These are phyloP conservation scores for Metacarcinus magister DNA, from an alignment of 2,888 invertebrate species.

Conservation along the genomic window DNA sequence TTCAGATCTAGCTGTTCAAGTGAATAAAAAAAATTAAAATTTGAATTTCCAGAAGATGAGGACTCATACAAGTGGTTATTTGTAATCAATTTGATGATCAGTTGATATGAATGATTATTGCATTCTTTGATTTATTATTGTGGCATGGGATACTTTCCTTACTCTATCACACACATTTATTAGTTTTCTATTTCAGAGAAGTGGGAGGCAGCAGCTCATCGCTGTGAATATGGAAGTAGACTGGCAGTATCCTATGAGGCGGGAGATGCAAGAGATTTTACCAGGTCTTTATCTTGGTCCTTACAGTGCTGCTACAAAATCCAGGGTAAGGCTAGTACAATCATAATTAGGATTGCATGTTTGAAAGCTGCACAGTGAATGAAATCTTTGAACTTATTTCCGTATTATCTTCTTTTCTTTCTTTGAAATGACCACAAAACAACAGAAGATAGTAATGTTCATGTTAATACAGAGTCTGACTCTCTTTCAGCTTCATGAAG, in stretches of 20 bases:
- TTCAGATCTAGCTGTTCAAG: too few species aligned
- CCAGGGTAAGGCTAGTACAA: conserved; percentile 84
- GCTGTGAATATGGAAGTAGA: conserved; percentile 74
- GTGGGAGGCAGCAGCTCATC: background rate
- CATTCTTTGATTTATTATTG: too few species aligned
- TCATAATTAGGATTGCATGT: background rate
- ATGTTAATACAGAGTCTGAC: too few species aligned
- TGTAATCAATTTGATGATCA: too few species aligned
- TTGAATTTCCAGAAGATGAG: too few species aligned
- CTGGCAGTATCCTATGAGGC: conserved; percentile 85
- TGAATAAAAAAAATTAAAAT: too few species aligned
- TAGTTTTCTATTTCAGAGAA: background rate
- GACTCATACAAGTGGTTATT: too few species aligned
- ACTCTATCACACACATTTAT: background rate
- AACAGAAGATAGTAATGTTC: too few species aligned
- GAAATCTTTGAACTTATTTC: too few species aligned
- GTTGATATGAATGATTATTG: too few species aligned
- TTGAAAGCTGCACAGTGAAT: background rate
- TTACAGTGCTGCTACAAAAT: conserved; percentile 88
- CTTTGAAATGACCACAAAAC: background rate
- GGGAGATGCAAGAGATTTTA: conserved; percentile 88
- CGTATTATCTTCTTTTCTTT: too few species aligned
- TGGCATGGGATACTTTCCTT: background rate
- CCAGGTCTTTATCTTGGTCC: conserved; percentile 89
- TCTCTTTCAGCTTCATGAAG: too few species aligned